Percentiles rank a stretch among this genome's conserved stretches.
Evolutionary conservation across 1,140 invertebrate species (phyloP).

Genomic region (Trialeurodes vaporariorum): DNA sequence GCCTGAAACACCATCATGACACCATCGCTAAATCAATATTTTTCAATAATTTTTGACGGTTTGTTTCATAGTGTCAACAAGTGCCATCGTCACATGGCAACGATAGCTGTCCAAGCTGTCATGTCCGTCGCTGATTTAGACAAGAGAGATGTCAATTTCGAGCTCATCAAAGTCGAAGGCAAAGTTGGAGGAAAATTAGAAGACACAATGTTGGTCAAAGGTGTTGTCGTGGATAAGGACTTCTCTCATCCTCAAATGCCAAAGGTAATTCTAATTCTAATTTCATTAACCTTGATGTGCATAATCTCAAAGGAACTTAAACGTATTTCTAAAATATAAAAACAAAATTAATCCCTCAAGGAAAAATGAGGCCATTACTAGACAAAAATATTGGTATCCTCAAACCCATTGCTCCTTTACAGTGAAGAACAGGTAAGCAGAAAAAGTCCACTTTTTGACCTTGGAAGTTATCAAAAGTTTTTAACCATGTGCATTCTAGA

Average conservation of each 20-base stretch:
- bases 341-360: too few relatives aligned
- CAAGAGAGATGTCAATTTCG: constrained; percentile 95
- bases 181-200: constrained; percentile 97
- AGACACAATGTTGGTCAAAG: constrained; percentile 92
- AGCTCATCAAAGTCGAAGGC: constrained; percentile 96
- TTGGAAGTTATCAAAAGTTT: too few relatives aligned
- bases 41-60: constrained; percentile 10
- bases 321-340: too few relatives aligned
- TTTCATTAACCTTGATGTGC: too few relatives aligned
- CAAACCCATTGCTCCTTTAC: too few relatives aligned
- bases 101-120: constrained; percentile 96
- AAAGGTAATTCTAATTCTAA: constrained; percentile 45
- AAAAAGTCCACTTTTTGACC: too few relatives aligned
- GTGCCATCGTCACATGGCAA: constrained; percentile 91
- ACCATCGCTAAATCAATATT: not conserved
- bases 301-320: too few relatives aligned
- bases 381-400: too few relatives aligned
- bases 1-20: too few relatives aligned
- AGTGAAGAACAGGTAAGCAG: too few relatives aligned
- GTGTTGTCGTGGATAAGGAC: constrained; percentile 97
- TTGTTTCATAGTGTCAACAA: constrained; percentile 52
- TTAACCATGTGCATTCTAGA: too few relatives aligned
- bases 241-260: constrained; percentile 99
- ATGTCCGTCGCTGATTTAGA: constrained; percentile 88
- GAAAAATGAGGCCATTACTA: too few relatives aligned